Conservation (phyloP, 2,797 vertebrate genomes). For the Crax fasciolata region DNA sequence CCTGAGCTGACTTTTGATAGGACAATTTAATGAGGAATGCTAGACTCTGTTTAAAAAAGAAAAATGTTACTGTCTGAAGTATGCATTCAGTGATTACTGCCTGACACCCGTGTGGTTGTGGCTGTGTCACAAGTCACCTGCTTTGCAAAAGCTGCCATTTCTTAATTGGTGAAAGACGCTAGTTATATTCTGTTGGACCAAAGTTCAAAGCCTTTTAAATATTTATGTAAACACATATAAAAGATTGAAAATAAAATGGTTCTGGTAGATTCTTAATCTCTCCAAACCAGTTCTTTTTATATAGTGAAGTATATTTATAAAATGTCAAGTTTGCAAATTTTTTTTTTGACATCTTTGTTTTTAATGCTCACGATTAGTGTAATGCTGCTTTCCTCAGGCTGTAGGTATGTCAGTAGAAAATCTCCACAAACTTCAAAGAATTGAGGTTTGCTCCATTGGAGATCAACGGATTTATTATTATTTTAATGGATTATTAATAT, state of each 20-base stretch:
- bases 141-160: not conserved
- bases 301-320: not conserved
- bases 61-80: not conserved
- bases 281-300: not conserved
- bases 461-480: not conserved
- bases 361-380: not conserved
- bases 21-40: not conserved
- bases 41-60: not conserved
- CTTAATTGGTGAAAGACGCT: not conserved
- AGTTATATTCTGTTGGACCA: not conserved
- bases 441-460: not conserved
- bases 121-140: not conserved
- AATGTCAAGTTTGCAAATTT: not conserved
- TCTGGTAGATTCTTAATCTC: not conserved
- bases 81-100: not conserved
- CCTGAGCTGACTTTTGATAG: slow-evolving; percentile 5
- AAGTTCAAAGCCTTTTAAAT: not conserved
- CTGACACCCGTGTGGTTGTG: accelerated
- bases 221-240: not conserved
- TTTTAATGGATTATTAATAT: not conserved
- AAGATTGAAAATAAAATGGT: not conserved
- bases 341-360: not conserved
- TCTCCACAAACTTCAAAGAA: not conserved
- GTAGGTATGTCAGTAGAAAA: not conserved
- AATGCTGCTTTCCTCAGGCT: not conserved